Evolutionary conservation across 2,888 invertebrate species (phyloP), one percentile per base, ranked within the genome.

Genomic region (Eupsilia transversa): DNA sequence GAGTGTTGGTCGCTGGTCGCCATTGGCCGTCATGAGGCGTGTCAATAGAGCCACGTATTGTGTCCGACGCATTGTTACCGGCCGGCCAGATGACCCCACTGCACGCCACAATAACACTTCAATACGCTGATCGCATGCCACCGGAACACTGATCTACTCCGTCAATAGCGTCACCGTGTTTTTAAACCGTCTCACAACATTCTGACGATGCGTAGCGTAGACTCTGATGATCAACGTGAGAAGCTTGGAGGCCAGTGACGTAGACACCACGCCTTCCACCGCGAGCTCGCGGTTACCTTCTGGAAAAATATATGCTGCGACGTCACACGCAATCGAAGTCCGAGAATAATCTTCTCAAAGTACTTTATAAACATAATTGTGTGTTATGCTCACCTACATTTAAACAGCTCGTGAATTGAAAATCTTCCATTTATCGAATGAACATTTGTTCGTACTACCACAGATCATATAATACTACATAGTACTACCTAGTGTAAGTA

Each of bases 11-110:
- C 80, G 66, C 66, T 70, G 65, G 49, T 73, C 82, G 68, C 75
- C 61, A 80, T 76, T 77, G 79, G 75, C 64, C 87, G 74, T 91
- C 89, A 88, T 85, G 87, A 82, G 89, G 83, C 84, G 82, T 87
- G 89, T 91, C 92, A 94, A 93, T 94, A 91, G 87, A 89, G 79
- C 79, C 74, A 76, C 79, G 87, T 87, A 94, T 92, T 93, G 91
- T 92, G 88, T 77, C 64, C 80, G 75, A 84, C 88, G 89, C 89
- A 93, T 94, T 94, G 94, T 92, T 86, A 84, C 85, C 88, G 88
- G 74, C 83, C 88, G 89, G 91, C 90, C 88, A 93, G 91, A 92
- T 93, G 92, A 93, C 94, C 93, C 92, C 91, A 90, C 87, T 89
- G 90, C 92, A 91, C 85, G 82, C 84, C 76, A 91, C 91, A 92